Evolutionary conservation across 2,113 vertebrate species (phyloP).

Genomic region (Lampris megalopsis): DNA sequence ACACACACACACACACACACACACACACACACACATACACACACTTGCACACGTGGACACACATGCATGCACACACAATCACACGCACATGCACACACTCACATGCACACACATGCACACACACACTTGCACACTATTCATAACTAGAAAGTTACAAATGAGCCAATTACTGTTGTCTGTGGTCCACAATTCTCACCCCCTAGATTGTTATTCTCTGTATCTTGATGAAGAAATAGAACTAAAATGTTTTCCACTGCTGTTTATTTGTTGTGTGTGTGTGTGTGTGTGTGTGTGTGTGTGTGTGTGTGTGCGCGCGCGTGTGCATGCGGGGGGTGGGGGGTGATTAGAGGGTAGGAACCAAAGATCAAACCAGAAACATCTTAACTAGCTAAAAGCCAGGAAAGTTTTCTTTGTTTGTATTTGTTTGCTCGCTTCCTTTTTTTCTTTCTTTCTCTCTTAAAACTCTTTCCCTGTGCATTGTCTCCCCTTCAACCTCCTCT

Average conservation of each 20-base stretch:
- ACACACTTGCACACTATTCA: not conserved
- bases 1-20: not conserved
- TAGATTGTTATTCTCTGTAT: slow-evolving; percentile 22
- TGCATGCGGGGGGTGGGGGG: no score
- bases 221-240: slow-evolving; percentile 13
- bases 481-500: no score
- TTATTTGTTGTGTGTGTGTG: no score
- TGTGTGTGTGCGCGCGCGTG: no score
- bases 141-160: slow-evolving; percentile 40
- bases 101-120: not conserved
- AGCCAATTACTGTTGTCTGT: slow-evolving; percentile 47
- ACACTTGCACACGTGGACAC: no score
- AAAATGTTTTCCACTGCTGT: slow-evolving; percentile 3
- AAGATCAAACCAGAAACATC: slow-evolving; percentile 2
- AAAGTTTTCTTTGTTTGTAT: no score
- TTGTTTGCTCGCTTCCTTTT: slow-evolving; percentile 17
- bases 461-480: no score
- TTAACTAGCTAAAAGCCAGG: not conserved
- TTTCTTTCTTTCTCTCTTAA: not conserved
- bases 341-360: slow-evolving; percentile 40
- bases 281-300: no score
- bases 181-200: slow-evolving; percentile 2
- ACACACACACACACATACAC: slow-evolving; percentile 12
- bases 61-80: no score
- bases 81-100: no score